Evolutionary conservation across 2,113 vertebrate genomes (phyloP).

Genomic region (Dasypus novemcinctus): DNA sequence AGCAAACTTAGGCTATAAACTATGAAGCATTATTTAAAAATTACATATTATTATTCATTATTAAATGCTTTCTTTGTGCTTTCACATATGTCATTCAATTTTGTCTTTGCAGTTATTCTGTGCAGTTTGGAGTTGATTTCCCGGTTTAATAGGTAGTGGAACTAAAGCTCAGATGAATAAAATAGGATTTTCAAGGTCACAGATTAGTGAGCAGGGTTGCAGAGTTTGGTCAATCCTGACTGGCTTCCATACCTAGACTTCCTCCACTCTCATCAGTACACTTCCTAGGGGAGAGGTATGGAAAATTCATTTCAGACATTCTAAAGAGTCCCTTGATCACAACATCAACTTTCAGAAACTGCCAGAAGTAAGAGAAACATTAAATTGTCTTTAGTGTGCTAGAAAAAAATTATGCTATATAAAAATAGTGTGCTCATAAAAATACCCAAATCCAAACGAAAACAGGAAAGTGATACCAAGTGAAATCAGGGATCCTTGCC

Average conservation of each 20-base stretch:
- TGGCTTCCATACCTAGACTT: background rate
- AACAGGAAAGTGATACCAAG: background rate
- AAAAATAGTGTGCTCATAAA: background rate
- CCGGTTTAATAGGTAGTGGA: background rate
- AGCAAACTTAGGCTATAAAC: background rate
- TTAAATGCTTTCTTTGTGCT: background rate
- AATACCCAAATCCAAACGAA: background rate
- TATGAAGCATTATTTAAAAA: background rate
- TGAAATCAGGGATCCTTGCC: no score
- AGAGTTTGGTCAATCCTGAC: rapidly evolving
- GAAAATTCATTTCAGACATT: background rate
- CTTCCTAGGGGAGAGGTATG: background rate
- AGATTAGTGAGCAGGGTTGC: background rate
- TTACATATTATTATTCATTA: background rate
- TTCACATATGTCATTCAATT: background rate
- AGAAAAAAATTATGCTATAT: background rate
- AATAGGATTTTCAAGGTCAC: background rate
- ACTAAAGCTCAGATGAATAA: background rate
- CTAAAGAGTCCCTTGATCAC: background rate
- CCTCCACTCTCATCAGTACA: no score
- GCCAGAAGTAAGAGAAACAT: background rate
- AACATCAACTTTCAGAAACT: conserved; percentile 2
- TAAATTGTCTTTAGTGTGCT: background rate
- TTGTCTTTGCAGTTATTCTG: background rate
- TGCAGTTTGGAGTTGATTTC: background rate